Percentiles rank a stretch among this genome's conserved stretches.
Evolutionary conservation across 2,797 vertebrate species (phyloP).

Genomic region (Halcyon chelicuti): DNA sequence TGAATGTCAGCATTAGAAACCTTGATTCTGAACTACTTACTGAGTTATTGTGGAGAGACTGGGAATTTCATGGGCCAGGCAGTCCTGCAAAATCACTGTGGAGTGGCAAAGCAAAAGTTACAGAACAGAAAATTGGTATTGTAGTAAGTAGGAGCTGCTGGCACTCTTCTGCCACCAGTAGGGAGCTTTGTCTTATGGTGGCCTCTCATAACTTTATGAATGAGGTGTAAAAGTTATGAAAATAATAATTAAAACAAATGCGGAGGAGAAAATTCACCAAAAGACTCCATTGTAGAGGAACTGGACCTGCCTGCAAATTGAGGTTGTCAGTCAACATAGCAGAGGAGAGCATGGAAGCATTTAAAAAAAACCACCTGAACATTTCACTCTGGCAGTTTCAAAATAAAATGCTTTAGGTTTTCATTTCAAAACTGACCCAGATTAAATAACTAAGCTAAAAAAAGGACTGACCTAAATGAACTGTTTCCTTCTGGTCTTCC

Average conservation of each 20-base stretch:
- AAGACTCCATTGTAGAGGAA: background rate
- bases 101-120: background rate
- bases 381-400: background rate
- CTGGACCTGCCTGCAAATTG: background rate
- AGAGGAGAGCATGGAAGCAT: background rate
- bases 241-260: background rate
- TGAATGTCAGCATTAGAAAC: background rate
- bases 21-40: background rate
- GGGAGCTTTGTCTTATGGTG: background rate
- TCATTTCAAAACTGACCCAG: background rate
- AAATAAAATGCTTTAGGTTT: background rate
- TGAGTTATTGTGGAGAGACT: background rate
- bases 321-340: background rate
- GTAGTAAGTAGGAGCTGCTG: background rate
- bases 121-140: background rate
- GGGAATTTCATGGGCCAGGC: background rate
- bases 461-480: background rate
- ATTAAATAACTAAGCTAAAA: constrained; percentile 4
- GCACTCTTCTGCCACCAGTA: background rate
- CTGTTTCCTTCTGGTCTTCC: constrained; percentile 17
- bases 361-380: background rate
- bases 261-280: background rate
- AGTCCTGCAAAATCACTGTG: background rate
- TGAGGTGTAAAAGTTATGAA: background rate
- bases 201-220: background rate